phyloP scores from a whole-genome alignment of 2,797 vertebrate species.

The Sciurus carolinensis region DNA sequence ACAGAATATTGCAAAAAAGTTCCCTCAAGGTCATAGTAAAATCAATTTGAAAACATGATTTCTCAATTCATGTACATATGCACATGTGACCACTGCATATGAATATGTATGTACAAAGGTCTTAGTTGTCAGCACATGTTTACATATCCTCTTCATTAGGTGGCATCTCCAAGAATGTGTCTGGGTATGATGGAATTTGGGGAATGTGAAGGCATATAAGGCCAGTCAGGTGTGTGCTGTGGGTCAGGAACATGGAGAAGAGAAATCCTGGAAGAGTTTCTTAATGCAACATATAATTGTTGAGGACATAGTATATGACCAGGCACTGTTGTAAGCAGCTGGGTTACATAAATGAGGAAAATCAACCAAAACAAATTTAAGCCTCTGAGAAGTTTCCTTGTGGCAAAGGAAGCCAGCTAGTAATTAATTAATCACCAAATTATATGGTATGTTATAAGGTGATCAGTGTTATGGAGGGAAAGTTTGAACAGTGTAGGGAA shows the following conservation, averaged over 20 bases:
- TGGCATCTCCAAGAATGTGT: not conserved
- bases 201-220: not conserved
- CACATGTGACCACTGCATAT: not conserved
- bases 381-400: constrained; percentile 1
- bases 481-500: not conserved
- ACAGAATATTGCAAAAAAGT: not conserved
- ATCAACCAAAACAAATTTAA: not conserved
- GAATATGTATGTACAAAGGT: not conserved
- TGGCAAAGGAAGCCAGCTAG: constrained; percentile 23
- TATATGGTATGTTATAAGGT: not conserved
- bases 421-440: constrained; percentile 22
- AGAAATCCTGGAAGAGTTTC: not conserved
- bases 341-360: constrained; percentile 44
- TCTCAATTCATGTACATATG: not conserved
- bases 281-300: not conserved
- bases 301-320: not conserved
- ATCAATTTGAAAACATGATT: not conserved
- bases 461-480: not conserved
- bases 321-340: not conserved
- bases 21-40: constrained; percentile 22
- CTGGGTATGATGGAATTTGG: no score
- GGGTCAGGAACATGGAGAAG: not conserved
- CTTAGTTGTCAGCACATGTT: not conserved
- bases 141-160: not conserved
- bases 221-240: not conserved